Conservation (phyloP, 2,113 vertebrate genomes). For the Pituophis catenifer region DNA sequence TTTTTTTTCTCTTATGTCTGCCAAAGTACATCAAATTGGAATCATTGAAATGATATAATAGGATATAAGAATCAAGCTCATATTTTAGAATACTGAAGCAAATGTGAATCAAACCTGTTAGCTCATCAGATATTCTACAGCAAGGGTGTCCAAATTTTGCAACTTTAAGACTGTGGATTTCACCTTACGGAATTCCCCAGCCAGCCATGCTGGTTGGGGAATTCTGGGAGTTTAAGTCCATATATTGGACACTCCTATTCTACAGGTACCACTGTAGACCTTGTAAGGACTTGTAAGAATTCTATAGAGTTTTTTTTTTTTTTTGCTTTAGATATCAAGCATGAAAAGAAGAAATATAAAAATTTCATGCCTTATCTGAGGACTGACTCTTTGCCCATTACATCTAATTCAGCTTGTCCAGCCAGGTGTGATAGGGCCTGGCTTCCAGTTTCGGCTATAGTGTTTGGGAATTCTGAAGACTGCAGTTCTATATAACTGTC, state of each 20-base stretch:
- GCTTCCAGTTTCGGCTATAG: background rate
- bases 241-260: conserved; percentile 13
- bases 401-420: background rate
- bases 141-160: too few relatives aligned
- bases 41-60: conserved; percentile 69
- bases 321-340: background rate
- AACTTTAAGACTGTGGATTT: too few relatives aligned
- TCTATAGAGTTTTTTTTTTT: background rate
- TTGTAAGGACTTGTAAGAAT: background rate
- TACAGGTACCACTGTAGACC: conserved; percentile 13
- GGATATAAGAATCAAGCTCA: conserved; percentile 59
- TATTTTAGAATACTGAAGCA: conserved; percentile 68
- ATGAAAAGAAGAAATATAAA: background rate
- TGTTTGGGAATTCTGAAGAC: background rate
- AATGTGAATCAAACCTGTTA: conserved; percentile 59
- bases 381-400: background rate
- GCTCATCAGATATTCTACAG: conserved; percentile 59
- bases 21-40: conserved; percentile 72
- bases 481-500: too few relatives aligned
- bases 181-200: too few relatives aligned
- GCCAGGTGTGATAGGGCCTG: background rate
- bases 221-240: too few relatives aligned
- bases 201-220: too few relatives aligned
- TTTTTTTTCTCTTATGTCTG: conserved; percentile 60
- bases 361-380: background rate